Base-by-base conservation (phyloP, 2,113 vertebrate species). In the Perccottus glenii region DNA sequence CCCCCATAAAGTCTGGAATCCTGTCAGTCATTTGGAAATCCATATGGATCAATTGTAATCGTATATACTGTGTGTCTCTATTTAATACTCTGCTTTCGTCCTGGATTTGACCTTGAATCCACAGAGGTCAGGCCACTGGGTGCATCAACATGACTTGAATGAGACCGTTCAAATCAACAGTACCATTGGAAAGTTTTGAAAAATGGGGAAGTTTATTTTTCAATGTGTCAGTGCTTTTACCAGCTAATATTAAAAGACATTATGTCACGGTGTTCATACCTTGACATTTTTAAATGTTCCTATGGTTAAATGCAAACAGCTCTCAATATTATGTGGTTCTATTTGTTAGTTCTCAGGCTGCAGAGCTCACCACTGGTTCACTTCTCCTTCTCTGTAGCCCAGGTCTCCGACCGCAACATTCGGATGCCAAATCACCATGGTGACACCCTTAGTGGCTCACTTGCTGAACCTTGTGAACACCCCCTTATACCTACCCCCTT, bases 341-440 rank as follows among this genome's bases (percentile, higher is more conserved):
- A 83, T 85, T 72, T 50, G 57, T 64, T 59, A 72, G 69, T 57
- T 86, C 70, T 77, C 67, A 38, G 72, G 58, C 67, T 73, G 48
- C 73, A 64, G 71, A 58, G 38, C 78, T 81, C 36, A 67, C 66
- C 65, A 59, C 68, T 60, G 79, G 74, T 82, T 89, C 82, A 80
- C 77, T 88, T 85, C 77, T 87, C 63, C 56, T 83, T 82, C 79
- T 85, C 74, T 87, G 88, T 75, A 85, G 85, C 86, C 86, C 81
- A 88, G 86, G 86, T 87, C 90, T 91, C 75, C 74, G 82, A 91
- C 90, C 86, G 82, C 87, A 90, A 86, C 85, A 81, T 90, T 91
- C 70, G 78, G 90, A 90, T 92, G 90, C 89, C 87, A 90, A 87
- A 90, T 93, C 89, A 90, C 92, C 90, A 92, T 91, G 90, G 89